These are phyloP conservation scores for Rhodinocichla rosea DNA, from an alignment of 2,113 vertebrate species.

Conservation along the genomic window DNA sequence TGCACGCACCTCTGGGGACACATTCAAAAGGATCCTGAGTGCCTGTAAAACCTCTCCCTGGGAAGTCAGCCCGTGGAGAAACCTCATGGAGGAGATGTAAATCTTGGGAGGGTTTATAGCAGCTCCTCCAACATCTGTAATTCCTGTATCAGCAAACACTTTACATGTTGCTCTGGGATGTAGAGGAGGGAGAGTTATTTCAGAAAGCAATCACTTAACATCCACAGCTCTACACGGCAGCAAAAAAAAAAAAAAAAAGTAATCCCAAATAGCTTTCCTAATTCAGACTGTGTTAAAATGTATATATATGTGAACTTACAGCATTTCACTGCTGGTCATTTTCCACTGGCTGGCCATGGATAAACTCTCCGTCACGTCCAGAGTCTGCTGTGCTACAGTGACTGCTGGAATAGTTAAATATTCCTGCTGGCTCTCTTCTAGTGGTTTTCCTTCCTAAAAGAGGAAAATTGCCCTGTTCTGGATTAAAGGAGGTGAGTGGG, in stretches of 20 bases:
- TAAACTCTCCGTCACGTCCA: not conserved
- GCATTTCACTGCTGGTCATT: not conserved
- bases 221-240: not conserved
- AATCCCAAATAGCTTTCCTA: slow-evolving; percentile 21
- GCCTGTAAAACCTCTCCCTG: slow-evolving; percentile 33
- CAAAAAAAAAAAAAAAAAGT: not conserved
- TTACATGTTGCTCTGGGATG: not conserved
- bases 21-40: not conserved
- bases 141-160: slow-evolving; percentile 1
- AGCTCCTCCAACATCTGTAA: not conserved
- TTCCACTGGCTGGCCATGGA: not conserved
- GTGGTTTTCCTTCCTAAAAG: not conserved
- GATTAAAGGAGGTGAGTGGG: not conserved
- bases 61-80: not conserved
- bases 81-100: not conserved
- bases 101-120: not conserved
- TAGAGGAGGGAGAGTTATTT: not conserved
- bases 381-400: not conserved
- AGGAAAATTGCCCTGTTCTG: not conserved
- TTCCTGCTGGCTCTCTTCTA: not conserved
- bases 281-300: not conserved
- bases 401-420: not conserved
- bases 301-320: not conserved
- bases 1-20: slow-evolving; percentile 23
- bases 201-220: not conserved